These are phyloP conservation scores for Dascillus cervinus DNA, from an alignment of 2,888 invertebrate species.

Conservation along the genomic window DNA sequence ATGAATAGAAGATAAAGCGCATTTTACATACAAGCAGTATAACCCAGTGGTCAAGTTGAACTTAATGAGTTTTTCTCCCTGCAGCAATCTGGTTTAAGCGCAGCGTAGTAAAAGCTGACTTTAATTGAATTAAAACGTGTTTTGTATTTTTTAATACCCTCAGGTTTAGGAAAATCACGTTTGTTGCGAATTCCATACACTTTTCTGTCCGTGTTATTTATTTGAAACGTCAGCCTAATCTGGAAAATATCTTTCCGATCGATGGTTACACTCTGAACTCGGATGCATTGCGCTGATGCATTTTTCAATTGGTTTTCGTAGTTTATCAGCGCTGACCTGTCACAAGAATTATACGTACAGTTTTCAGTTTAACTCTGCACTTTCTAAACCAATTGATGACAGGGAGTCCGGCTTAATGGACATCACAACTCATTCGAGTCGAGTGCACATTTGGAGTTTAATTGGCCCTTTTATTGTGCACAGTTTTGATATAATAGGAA, in stretches of 20 bases:
- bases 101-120: slow-evolving; percentile 7
- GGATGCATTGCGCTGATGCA: too few species aligned
- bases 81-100: slow-evolving; percentile 14
- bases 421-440: slow-evolving; percentile 5
- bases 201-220: too few species aligned
- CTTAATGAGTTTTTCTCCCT: slow-evolving; percentile 11
- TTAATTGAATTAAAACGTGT: slow-evolving; percentile 17
- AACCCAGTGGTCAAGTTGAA: slow-evolving; percentile 9
- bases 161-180: slow-evolving; percentile 9
- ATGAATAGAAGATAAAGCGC: too few species aligned
- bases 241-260: too few species aligned
- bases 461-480: slow-evolving; percentile 6
- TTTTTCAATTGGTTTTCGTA: too few species aligned
- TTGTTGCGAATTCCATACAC: too few species aligned
- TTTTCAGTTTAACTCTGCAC: slow-evolving; percentile 2
- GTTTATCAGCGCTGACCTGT: too few species aligned
- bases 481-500: slow-evolving; percentile 2
- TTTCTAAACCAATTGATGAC: slow-evolving; percentile 6
- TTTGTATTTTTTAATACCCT: slow-evolving; percentile 18
- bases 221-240: too few species aligned
- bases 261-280: too few species aligned
- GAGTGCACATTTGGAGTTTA: slow-evolving; percentile 6
- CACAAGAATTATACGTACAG: slow-evolving; percentile 5
- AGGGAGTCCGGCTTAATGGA: slow-evolving; percentile 3
- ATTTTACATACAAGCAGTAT: too few species aligned